phyloP scores from a whole-genome alignment of 2,888 invertebrate species.

The Gari tellinella region DNA sequence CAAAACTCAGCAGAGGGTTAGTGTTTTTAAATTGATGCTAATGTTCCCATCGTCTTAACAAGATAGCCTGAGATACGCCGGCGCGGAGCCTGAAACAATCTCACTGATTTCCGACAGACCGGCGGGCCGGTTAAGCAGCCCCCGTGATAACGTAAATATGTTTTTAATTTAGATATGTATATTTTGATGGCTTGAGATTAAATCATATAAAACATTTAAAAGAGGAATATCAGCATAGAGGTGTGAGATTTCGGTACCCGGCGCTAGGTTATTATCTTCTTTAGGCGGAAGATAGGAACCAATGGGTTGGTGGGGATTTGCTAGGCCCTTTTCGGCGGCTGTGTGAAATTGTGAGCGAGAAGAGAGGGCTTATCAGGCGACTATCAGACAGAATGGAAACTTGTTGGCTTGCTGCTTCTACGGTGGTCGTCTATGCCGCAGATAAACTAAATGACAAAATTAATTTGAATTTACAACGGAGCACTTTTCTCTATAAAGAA shows the following conservation, averaged over 20 bases:
- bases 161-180: conserved; percentile 63
- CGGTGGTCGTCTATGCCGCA: conserved; percentile 1
- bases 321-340: too few species aligned
- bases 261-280: conserved; percentile 21
- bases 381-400: not conserved
- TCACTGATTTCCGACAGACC: conserved; percentile 37
- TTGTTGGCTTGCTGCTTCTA: not conserved
- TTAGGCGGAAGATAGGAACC: too few species aligned
- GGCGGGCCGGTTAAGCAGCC: conserved; percentile 43
- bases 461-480: too few species aligned
- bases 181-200: conserved; percentile 57
- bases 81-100: conserved; percentile 30
- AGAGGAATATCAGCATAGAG: conserved; percentile 35
- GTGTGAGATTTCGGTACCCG: conserved; percentile 43
- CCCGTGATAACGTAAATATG: conserved; percentile 49
- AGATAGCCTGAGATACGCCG: conserved; percentile 43
- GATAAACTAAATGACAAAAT: conserved; percentile 1
- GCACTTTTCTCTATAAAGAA: too few species aligned
- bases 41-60: conserved; percentile 26
- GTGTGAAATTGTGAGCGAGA: too few species aligned
- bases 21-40: conserved; percentile 55
- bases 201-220: conserved; percentile 58
- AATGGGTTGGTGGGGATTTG: too few species aligned
- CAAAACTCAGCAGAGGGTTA: conserved; percentile 37
- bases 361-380: conserved; percentile 3